phyloP scores from a whole-genome alignment of 2,888 invertebrate genomes.

The Callimorpha dominula region DNA sequence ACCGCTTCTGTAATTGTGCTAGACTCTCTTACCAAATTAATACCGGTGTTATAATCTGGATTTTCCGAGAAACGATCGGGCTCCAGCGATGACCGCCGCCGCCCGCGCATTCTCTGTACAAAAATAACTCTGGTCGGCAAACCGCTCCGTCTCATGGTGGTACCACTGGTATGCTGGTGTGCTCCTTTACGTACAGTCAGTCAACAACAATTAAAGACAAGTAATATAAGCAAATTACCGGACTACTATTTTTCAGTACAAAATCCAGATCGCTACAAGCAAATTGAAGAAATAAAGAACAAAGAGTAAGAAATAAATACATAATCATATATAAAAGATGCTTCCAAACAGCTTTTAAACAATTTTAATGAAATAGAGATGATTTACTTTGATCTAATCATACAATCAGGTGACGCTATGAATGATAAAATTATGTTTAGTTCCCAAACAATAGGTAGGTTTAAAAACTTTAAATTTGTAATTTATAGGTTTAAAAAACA shows the following conservation, averaged over 20 bases:
- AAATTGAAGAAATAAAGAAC: no score
- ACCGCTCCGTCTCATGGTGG: constrained; percentile 35
- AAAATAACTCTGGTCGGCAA: constrained; percentile 63
- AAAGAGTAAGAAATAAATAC: no score
- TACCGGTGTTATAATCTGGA: constrained; percentile 63
- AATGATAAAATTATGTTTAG: no score
- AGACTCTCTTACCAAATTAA: constrained; percentile 58
- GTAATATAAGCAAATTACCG: neutral
- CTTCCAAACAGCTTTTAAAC: no score
- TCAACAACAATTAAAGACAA: neutral
- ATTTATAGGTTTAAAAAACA: no score
- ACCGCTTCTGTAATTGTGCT: constrained; percentile 23
- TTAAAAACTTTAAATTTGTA: no score
- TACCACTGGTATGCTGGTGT: constrained; percentile 4
- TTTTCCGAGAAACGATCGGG: constrained; percentile 66
- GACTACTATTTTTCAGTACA: neutral
- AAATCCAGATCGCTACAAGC: neutral
- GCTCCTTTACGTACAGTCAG: neutral
- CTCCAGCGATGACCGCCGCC: constrained; percentile 61
- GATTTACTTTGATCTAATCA: no score
- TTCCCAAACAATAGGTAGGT: no score
- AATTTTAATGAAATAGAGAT: no score
- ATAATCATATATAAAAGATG: no score
- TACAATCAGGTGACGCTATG: no score
- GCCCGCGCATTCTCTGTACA: constrained; percentile 62